phyloP scores from a whole-genome alignment of 2,797 vertebrate genomes.

The Mycteria americana region DNA sequence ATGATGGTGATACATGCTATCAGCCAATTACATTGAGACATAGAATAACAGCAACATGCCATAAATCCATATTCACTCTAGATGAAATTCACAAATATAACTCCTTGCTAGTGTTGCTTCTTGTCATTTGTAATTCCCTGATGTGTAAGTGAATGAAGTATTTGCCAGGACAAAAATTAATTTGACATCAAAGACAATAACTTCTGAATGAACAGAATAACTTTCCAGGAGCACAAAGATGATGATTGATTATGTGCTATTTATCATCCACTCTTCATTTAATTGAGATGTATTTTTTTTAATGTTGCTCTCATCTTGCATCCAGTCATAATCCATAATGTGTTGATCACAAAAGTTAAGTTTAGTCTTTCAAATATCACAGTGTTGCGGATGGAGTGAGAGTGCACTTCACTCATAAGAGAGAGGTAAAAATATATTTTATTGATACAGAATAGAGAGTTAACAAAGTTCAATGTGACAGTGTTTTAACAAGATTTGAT shows the following conservation, averaged over 20 bases:
- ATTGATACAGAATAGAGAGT: too few species aligned
- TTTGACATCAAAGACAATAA: background rate
- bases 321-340: background rate
- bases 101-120: background rate
- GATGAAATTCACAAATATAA: background rate
- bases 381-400: too few species aligned
- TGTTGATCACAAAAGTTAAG: background rate
- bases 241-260: background rate
- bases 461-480: too few species aligned
- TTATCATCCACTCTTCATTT: background rate
- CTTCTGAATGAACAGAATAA: background rate
- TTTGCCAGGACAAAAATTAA: background rate
- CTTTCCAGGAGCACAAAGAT: background rate
- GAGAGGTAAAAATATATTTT: too few species aligned
- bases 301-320: background rate
- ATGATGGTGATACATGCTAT: background rate
- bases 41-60: background rate
- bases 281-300: background rate
- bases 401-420: too few species aligned
- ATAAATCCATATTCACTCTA: background rate
- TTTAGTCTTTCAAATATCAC: background rate
- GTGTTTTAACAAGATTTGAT: too few species aligned
- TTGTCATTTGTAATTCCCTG: background rate
- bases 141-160: background rate
- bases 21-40: background rate